Evolutionary conservation across 2,797 vertebrate species (phyloP), one percentile per base, ranked within the genome.

Genomic region (Mus spretus): DNA sequence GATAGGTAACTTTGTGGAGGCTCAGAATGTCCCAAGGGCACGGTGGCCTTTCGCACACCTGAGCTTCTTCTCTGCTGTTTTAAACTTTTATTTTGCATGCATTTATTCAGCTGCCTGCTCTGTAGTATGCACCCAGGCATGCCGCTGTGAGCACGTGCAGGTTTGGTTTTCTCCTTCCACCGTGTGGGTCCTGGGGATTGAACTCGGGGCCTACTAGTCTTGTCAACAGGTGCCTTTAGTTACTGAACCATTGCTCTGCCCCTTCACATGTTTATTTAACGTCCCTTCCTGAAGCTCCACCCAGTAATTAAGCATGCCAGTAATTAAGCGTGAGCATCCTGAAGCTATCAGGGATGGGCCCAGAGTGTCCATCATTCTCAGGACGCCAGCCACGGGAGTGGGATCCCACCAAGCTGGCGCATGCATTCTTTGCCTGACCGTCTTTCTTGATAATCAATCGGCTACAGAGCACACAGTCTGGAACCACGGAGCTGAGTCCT

Each of bases 41-140:
- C 0, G 0, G 28, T 47, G 79, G n/a, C 53, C 89, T 24, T 1
- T 26, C 0, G 0, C 8, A 14, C 31, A 1, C 24, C 5, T 1
- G 8, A 11, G 17, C n/a, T 2, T n/a, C 82, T 70, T 28, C 47
- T 70, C 34, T 4, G 3, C 28, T 40, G 13, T 19, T 63, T 74
- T 22, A 74, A 40, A 28, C 34, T 19, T 28, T n/a, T 53, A 12
- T n/a, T 70, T 70, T n/a, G 1, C 31, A 24, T 6, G 14, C 37
- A 37, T 72, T 10, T 55, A 22, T 67, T 67, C 3, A 8, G 28
- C 19, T 50, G 19, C 10, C 61, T 17, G 0, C 4, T 34, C 31
- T 34, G 11, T 14, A 28, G 59, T 47, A 31, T 6, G 8, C 3
- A 34, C 8, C 37, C 40, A 26, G 19, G 34, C 31, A n/a, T 5